Percentiles rank a stretch among this genome's conserved stretches.
Evolutionary conservation across 2,113 vertebrate species (phyloP).

Genomic region (Charina bottae): DNA sequence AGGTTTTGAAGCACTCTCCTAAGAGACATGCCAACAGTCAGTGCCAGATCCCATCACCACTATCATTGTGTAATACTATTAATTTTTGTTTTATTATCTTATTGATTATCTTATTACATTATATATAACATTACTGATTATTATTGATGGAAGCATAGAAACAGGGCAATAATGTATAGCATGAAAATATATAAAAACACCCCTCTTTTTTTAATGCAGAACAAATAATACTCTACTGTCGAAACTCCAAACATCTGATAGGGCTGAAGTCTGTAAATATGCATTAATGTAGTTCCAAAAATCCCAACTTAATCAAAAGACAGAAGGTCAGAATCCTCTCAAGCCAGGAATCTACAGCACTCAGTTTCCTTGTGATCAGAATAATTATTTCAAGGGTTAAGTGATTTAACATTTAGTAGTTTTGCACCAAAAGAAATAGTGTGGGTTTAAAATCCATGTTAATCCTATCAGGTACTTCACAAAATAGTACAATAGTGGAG

Average conservation of each 20-base stretch:
- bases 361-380: neutral
- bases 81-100: neutral
- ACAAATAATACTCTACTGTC: neutral
- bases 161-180: accelerated
- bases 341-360: neutral
- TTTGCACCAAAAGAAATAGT: neutral
- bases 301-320: neutral
- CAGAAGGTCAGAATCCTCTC: neutral
- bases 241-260: accelerated
- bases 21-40: neutral
- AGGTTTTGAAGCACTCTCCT: slow-evolving; percentile 82
- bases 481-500: neutral
- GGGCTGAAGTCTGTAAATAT: neutral
- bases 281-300: neutral
- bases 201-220: neutral
- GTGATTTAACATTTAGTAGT: neutral
- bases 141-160: neutral
- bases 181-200: accelerated
- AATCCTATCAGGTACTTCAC: neutral
- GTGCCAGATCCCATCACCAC: accelerated
- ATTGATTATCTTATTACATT: accelerated
- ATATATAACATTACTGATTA: neutral
- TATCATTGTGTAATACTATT: neutral
- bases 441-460: neutral
- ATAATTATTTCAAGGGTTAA: neutral